These are phyloP conservation scores for Hemaris fuciformis DNA, from an alignment of 2,888 invertebrate genomes.

Conservation along the genomic window DNA sequence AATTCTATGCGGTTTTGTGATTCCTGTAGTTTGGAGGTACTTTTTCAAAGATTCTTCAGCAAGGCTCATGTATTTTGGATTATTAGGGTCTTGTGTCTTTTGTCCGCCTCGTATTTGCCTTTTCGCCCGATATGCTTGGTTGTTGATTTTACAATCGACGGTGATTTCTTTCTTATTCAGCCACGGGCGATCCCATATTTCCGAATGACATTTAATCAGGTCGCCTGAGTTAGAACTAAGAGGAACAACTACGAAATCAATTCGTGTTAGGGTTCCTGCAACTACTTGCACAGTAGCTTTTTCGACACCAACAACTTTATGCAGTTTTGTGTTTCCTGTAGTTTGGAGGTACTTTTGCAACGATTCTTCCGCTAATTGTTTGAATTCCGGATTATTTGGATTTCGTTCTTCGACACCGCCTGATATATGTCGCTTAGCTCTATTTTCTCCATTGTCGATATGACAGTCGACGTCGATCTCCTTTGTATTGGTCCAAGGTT, in stretches of 20 bases:
- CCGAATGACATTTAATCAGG: conserved; percentile 28
- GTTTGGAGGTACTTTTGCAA: conserved; percentile 27
- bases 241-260: conserved; percentile 39
- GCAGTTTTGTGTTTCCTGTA: conserved; percentile 17
- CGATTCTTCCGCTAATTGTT: conserved; percentile 15
- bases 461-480: conserved; percentile 30
- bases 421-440: conserved; percentile 17
- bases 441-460: conserved; percentile 38
- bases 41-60: conserved; percentile 35
- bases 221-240: conserved; percentile 17
- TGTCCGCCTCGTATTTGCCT: conserved; percentile 14
- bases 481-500: conserved; percentile 29
- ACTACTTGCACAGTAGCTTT: conserved; percentile 64
- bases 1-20: conserved; percentile 19
- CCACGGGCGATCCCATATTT: conserved; percentile 34
- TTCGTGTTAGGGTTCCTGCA: conserved; percentile 67
- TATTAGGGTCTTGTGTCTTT: conserved; percentile 19
- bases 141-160: conserved; percentile 25
- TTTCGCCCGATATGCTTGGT: neutral
- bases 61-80: conserved; percentile 26
- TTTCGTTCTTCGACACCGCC: conserved; percentile 24
- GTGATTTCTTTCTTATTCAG: conserved; percentile 27
- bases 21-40: conserved; percentile 23
- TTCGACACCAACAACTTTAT: conserved; percentile 44
- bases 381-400: conserved; percentile 14